A percentile compares a stretch with the other conserved stretches of the same genome.
phyloP scores from a whole-genome alignment of 2,888 invertebrate species.

The Dascillus cervinus region DNA sequence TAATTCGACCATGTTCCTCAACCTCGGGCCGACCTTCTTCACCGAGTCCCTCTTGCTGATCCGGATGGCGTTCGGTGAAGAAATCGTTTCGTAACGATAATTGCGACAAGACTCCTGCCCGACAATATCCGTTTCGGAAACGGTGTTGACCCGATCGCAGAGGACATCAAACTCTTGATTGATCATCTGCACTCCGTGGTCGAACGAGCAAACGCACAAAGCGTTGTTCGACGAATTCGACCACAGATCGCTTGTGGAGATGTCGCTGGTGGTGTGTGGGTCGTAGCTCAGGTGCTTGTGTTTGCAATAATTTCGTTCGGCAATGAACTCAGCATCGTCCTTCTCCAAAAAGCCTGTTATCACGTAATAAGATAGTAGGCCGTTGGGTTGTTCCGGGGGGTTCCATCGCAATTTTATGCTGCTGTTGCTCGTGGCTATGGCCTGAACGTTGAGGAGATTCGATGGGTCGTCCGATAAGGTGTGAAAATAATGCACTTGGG shows the following conservation, averaged over 20 bases:
- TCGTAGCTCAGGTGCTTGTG: not conserved
- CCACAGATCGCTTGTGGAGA: slow-evolving; percentile 4
- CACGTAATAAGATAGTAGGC: slow-evolving; percentile 35
- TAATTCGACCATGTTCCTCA: slow-evolving; percentile 3
- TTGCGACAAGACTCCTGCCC: not conserved
- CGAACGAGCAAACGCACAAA: slow-evolving; percentile 4
- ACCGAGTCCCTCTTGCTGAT: not conserved
- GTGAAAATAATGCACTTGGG: slow-evolving; percentile 54
- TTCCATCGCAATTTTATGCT: slow-evolving; percentile 50
- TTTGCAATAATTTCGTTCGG: slow-evolving; percentile 49
- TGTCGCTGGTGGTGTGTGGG: slow-evolving; percentile 1
- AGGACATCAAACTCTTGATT: slow-evolving; percentile 8
- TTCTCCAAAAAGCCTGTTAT: slow-evolving; percentile 34
- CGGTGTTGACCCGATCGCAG: slow-evolving; percentile 7
- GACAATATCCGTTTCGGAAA: not conserved
- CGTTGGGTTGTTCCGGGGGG: slow-evolving; percentile 43
- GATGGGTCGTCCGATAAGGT: slow-evolving; percentile 55
- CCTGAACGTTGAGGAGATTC: slow-evolving; percentile 29
- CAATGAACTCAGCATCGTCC: slow-evolving; percentile 29
- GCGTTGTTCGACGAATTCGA: slow-evolving; percentile 7
- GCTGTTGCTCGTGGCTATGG: slow-evolving; percentile 30
- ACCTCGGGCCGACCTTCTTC: not conserved
- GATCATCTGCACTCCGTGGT: slow-evolving; percentile 2
- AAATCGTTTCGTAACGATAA: slow-evolving; percentile 11
- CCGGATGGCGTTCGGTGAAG: slow-evolving; percentile 6